phyloP scores from a whole-genome alignment of 37 sponge, comb jelly and placozoan genomes.

The Tethya wilhelma region DNA sequence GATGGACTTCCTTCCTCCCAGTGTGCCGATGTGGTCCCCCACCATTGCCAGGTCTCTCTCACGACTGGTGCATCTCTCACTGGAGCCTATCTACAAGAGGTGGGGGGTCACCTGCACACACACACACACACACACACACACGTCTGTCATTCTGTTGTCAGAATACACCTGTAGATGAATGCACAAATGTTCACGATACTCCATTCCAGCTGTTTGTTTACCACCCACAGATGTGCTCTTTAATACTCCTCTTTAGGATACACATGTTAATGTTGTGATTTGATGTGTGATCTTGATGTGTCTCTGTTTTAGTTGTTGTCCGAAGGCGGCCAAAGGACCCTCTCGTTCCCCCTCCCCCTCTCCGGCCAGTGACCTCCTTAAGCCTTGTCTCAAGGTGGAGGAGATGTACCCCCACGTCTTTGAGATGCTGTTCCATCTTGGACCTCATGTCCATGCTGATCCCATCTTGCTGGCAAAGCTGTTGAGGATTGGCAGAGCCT shows the following conservation, averaged over 20 bases:
- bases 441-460: constrained; percentile 77
- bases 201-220: too few species aligned
- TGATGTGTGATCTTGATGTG: not conserved
- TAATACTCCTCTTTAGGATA: too few species aligned
- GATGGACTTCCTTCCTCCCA: constrained; percentile 74
- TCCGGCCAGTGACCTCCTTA: not conserved
- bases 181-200: too few species aligned
- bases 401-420: constrained; percentile 46
- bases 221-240: not conserved
- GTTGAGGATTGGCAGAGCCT: constrained; percentile 72
- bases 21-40: constrained; percentile 45
- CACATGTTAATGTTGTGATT: not conserved
- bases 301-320: constrained; percentile 21
- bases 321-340: constrained; percentile 58
- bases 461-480: constrained; percentile 89
- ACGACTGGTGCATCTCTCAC: constrained; percentile 50
- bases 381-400: constrained; percentile 24
- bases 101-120: constrained; percentile 1
- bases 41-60: constrained; percentile 48
- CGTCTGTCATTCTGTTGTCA: not conserved
- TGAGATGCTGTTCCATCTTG: constrained; percentile 74
- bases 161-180: too few species aligned
- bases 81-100: constrained; percentile 88
- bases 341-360: constrained; percentile 14
- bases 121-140: not conserved